Percentiles rank a stretch among this genome's conserved stretches.
Evolutionary conservation across 2,888 invertebrate genomes (phyloP).

Genomic region (Heteromyza rotundicornis): DNA sequence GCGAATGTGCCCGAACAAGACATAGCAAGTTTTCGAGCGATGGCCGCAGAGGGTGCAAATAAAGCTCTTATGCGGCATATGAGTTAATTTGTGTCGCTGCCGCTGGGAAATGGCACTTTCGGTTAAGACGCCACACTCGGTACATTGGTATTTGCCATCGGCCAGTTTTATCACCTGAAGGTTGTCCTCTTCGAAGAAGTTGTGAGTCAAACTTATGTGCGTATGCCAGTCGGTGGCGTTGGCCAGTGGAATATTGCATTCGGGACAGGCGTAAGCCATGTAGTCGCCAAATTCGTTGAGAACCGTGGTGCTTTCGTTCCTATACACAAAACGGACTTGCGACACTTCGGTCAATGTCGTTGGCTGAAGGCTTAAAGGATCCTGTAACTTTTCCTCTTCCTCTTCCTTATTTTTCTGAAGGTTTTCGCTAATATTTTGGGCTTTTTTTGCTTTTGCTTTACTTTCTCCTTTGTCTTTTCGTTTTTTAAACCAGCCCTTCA

Average conservation of each 20-base stretch:
- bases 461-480: no score
- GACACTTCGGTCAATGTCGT: not conserved
- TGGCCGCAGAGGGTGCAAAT: not conserved
- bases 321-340: not conserved
- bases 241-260: not conserved
- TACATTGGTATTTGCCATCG: not conserved
- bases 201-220: not conserved
- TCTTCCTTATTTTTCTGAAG: not conserved
- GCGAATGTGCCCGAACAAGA: not conserved
- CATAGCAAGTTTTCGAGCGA: not conserved
- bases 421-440: not conserved
- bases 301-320: not conserved
- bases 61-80: not conserved
- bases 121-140: not conserved
- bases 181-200: not conserved
- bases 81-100: not conserved
- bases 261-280: not conserved
- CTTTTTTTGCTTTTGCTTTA: not conserved
- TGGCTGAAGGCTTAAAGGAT: not conserved
- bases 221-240: not conserved
- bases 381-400: no score
- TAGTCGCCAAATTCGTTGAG: not conserved
- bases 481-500: no score
- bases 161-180: not conserved
- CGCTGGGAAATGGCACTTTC: not conserved